A percentile compares a stretch with the other conserved stretches of the same genome.
Evolutionary conservation across 2,797 vertebrate species (phyloP).

Genomic region (Diplodus puntazzo): DNA sequence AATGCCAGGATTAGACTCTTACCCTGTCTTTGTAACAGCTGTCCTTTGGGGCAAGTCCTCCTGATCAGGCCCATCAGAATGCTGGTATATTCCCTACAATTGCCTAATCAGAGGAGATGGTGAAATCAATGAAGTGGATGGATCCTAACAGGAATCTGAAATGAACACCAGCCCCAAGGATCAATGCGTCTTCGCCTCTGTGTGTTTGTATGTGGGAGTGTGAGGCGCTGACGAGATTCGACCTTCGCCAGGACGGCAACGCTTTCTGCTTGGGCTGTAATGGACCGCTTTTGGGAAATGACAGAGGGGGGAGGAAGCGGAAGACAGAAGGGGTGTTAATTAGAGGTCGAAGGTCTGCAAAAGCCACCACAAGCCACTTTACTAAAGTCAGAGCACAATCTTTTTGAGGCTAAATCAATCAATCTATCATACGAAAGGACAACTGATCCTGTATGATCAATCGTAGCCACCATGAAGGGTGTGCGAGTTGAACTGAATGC

Average conservation of each 20-base stretch:
- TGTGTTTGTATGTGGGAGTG: conserved; percentile 48
- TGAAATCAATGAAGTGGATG: conserved; percentile 86
- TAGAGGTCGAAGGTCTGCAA: conserved; percentile 55
- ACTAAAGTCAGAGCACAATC: conserved; percentile 54
- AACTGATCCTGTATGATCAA: conserved; percentile 70
- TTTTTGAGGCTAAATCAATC: conserved; percentile 56
- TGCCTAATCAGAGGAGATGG: conserved; percentile 89
- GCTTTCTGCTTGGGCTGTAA: conserved; percentile 43
- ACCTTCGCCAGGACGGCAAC: conserved; percentile 73
- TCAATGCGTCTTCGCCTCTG: conserved; percentile 77
- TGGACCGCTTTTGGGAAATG: conserved; percentile 77
- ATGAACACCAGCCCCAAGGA: conserved; percentile 82
- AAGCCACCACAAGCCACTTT: conserved; percentile 64
- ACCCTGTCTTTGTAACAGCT: conserved; percentile 43
- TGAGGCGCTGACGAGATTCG: conserved; percentile 61
- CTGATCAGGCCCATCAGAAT: conserved; percentile 72
- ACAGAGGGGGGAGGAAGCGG: conserved; percentile 8
- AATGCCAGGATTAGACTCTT: neutral
- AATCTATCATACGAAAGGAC: conserved; percentile 47
- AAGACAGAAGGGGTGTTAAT: conserved; percentile 55
- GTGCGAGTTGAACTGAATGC: conserved; percentile 55
- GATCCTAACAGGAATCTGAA: conserved; percentile 89
- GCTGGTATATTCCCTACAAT: conserved; percentile 80
- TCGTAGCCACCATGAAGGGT: conserved; percentile 50
- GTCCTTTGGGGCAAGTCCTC: conserved; percentile 71